Evolutionary conservation across 2,797 vertebrate genomes (phyloP), one percentile per base, ranked within the genome.

Genomic region (Avahi laniger): DNA sequence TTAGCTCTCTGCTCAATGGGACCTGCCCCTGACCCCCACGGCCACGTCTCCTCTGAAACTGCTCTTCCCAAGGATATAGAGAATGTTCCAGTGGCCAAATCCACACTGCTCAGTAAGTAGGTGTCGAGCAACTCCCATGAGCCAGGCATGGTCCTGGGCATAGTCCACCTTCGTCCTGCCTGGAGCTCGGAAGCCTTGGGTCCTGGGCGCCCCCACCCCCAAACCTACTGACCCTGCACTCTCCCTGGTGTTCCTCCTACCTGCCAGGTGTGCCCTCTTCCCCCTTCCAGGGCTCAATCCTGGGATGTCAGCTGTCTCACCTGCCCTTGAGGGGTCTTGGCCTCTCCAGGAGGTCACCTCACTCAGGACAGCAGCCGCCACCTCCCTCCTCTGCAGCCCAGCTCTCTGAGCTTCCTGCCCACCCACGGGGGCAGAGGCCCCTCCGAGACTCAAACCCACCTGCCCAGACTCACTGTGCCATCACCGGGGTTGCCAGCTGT

Each of bases 121-220:
- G 9, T 24, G 28, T 5, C 0, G 5, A 35, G 18, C 24, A 2
- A 8, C 9, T 38, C 38, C 22, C 1, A 11, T 4, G 61, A 43
- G 24, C 75, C 41, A 7, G 5, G 38, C 7, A 26, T 0, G n/a
- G 8, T 7, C n/a, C 20, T 59, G 1, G 38, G 8, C 4, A 8
- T 30, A 2, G 8, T 24, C 30, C 30, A 0, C 35, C 79, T 28
- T 18, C 38, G 1, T 43, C 59, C 2, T 5, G 26, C 35, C 35
- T 2, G 38, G 43, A 2, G 3, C 41, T 33, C 3, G 7, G 38
- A 24, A 0, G 14, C 2, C 0, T 0, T 57, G 63, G n/a, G 30
- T 41, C 70, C 65, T 2, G 17, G 83, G 72, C 22, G 12, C 91
- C 10, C 22, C 1, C 0, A 43, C 41, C 54, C 63, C 33, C 12